Evolutionary conservation across 2,797 vertebrate species (phyloP), one percentile per base, ranked within the genome.

Genomic region (Nothura maculosa): DNA sequence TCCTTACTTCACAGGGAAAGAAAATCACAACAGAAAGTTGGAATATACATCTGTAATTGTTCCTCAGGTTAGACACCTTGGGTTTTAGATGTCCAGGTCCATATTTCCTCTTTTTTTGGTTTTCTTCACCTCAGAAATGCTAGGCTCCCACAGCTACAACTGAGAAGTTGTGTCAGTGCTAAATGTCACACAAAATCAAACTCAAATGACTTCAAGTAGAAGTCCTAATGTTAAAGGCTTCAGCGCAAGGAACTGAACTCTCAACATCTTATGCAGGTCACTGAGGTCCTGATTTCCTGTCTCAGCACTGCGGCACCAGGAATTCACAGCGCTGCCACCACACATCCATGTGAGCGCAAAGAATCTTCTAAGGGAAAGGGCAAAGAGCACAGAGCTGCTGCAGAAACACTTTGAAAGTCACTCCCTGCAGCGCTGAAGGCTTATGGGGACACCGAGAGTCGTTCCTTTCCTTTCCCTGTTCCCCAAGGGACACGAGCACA

Each of bases 341-440:
- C 1, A 1, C 81, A 93, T 43, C 72, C 45, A 2, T 4, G 18
- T 10, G 34, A 82, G 20, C 11, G 38, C 10, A 88, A 85, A 66
- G 16, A 48, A 36, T 30, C 52, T 67, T 79, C 52, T 24, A 14
- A 8, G 42, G 42, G 28, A 64, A 80, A 94, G 81, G 86, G 61
- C 75, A 93, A 87, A 95, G 88, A 85, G 58, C 81, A 89, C 92
- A 77, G 6, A 79, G 40, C 27, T 2, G 3, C 91, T 92, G 83
- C 60, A 86, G 52, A 72, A 94, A 62, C 45, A 28, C 61, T 74
- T 63, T 18, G 68, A 38, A 81, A 69, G 47, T 81, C 81, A 72
- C 62, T 16, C 55, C 85, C 66, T 60, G 38, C 86, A 75, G 76
- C 3, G 54, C 36, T 64, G 58, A 85, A 50, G 36, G n/a, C 28